Evolutionary conservation across 2,113 vertebrate species (phyloP), one percentile per base, ranked within the genome.

Genomic region (Rhipidura dahli): DNA sequence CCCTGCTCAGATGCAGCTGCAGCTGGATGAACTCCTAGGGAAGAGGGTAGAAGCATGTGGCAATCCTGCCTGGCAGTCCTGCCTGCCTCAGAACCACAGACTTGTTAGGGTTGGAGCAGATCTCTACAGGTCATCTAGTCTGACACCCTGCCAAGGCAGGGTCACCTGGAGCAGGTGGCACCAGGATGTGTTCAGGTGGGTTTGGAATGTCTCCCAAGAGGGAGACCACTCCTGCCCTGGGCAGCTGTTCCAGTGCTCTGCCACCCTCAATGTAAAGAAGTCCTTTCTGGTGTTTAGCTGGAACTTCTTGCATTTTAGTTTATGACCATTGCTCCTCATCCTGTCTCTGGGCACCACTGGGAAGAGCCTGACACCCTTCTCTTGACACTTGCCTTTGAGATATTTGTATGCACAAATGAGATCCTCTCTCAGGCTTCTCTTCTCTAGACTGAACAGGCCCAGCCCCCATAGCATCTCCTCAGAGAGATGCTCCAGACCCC

Each of bases 391-490:
- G 8, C 14, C n/a, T 45, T 47, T 54, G 54, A 27, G 47, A 13
- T 35, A 18, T 47, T 68, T 40, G 6, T 11, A 10, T 11, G 20
- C 14, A 22, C 12, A 22, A 8, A 15, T 15, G 45, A 26, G 24
- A 15, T 31, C 7, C 11, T 23, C 28, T 39, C 51, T n/a, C 28
- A 39, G 23, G 23, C 22, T 20, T 51, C 44, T 73, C 33, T n/a
- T 60, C 28, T n/a, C 6, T 5, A 28, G 37, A 28, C 8, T 33
- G 31, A 75, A 27, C 6, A 24, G 24, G 20, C 39, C 20, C n/a
- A n/a, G 15, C 18, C n/a, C 20, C 19, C 1, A 0, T 2, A 28
- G 10, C 30, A 3, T 30, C 13, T 76, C 28, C n/a, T 60, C 24
- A 39, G 61, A n/a, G 24, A 35, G 23, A 21, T 40, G 11, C 11